Percentiles rank a stretch among this genome's conserved stretches.
phyloP scores from a whole-genome alignment of 2,888 invertebrate genomes.

The Temnothorax unifasciatus region DNA sequence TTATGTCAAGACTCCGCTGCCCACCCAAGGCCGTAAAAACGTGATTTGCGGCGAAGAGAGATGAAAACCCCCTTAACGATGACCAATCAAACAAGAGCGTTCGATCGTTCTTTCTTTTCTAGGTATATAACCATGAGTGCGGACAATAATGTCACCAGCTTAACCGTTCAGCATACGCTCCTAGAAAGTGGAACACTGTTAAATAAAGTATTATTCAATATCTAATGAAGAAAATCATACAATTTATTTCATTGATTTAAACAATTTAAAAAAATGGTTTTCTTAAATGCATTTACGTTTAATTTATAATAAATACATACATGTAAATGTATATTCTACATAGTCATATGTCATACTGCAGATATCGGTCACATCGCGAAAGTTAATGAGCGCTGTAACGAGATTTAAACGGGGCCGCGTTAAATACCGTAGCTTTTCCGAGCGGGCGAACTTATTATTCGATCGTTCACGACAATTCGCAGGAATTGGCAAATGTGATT shows the following conservation, averaged over 20 bases:
- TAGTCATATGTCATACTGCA: background rate
- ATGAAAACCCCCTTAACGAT: background rate
- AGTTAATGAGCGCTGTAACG: background rate
- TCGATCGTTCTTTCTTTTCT: slow-evolving; percentile 12
- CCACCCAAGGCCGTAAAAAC: background rate
- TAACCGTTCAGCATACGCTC: background rate
- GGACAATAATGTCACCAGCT: background rate
- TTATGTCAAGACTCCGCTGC: slow-evolving; percentile 32
- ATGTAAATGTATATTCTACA: background rate
- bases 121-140: background rate
- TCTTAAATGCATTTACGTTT: background rate
- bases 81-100: too few species aligned
- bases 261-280: background rate
- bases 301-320: background rate
- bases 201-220: background rate
- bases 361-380: background rate
- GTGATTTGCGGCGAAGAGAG: slow-evolving; percentile 4
- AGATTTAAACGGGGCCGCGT: background rate
- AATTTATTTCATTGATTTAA: background rate
- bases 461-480: background rate
- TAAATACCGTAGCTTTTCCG: background rate
- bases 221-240: background rate
- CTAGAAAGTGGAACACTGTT: background rate
- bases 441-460: background rate
- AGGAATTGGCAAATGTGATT: slow-evolving; percentile 22